These are phyloP conservation scores for Itoplectis maculator DNA, from an alignment of 2,888 invertebrate genomes.

Conservation along the genomic window DNA sequence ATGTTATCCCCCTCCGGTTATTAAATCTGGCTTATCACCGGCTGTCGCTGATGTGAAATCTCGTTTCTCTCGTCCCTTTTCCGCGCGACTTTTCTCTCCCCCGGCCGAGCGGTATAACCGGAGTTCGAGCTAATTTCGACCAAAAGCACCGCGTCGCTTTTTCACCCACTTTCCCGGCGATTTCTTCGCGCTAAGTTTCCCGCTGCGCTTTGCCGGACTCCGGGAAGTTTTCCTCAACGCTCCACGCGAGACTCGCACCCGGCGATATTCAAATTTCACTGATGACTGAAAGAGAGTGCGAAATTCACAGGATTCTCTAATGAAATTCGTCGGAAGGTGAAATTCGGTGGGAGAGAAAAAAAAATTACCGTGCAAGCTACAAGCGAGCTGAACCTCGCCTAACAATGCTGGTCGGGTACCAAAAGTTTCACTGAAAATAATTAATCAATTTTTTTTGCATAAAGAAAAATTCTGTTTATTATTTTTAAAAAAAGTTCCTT, in stretches of 20 bases:
- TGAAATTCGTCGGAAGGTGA: slow-evolving; percentile 34
- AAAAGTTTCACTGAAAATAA: background rate
- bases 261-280: slow-evolving; percentile 34
- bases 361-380: background rate
- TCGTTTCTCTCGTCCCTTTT: slow-evolving; percentile 45
- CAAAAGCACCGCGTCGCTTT: slow-evolving; percentile 53
- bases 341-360: slow-evolving; percentile 27
- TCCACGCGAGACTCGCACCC: background rate
- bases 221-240: slow-evolving; percentile 29
- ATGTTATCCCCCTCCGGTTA: slow-evolving; percentile 42
- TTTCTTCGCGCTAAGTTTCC: slow-evolving; percentile 12
- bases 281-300: slow-evolving; percentile 20
- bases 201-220: slow-evolving; percentile 12
- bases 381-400: background rate
- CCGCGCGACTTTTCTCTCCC: slow-evolving; percentile 1
- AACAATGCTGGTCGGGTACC: background rate
- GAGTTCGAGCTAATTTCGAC: slow-evolving; percentile 54
- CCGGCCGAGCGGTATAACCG: slow-evolving; percentile 10
- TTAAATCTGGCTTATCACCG: slow-evolving; percentile 58
- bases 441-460: background rate
- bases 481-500: background rate
- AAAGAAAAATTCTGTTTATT: background rate
- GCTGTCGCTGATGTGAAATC: slow-evolving; percentile 61
- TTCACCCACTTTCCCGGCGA: slow-evolving; percentile 11
- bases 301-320: too few species aligned